Conservation (phyloP, 1,140 invertebrate genomes). For the Plectrocnemia conspersa region DNA sequence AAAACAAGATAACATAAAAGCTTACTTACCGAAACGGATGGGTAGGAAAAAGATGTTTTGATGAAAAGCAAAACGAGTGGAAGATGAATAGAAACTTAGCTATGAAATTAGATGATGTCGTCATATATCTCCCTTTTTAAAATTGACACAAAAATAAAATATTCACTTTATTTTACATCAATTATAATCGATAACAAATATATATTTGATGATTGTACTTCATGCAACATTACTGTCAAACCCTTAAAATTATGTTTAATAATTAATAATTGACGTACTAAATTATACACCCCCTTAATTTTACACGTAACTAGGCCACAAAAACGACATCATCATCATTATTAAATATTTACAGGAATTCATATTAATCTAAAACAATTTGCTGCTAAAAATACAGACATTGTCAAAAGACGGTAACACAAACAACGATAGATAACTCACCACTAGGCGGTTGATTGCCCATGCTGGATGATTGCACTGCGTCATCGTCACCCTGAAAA, state of each 20-base stretch:
- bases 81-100: neutral
- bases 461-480: slow-evolving; percentile 12
- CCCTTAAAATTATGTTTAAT: too few relatives aligned
- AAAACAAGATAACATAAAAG: neutral
- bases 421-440: slow-evolving; percentile 9
- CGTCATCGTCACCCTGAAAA: slow-evolving; percentile 27
- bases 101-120: neutral
- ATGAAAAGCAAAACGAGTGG: neutral
- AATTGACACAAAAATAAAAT: too few relatives aligned
- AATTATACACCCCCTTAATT: too few relatives aligned
- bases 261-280: too few relatives aligned
- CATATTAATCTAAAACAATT: neutral
- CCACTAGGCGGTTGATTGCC: slow-evolving; percentile 6
- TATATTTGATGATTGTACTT: too few relatives aligned
- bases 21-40: slow-evolving; percentile 13
- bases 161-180: too few relatives aligned
- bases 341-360: too few relatives aligned
- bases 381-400: neutral
- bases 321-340: too few relatives aligned
- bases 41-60: neutral
- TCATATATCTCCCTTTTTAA: too few relatives aligned
- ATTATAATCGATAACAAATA: too few relatives aligned
- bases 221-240: too few relatives aligned
- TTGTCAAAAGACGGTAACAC: neutral
- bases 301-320: too few relatives aligned